Evolutionary conservation across 2,888 invertebrate genomes (phyloP).

Genomic region (Eulithis prunata): DNA sequence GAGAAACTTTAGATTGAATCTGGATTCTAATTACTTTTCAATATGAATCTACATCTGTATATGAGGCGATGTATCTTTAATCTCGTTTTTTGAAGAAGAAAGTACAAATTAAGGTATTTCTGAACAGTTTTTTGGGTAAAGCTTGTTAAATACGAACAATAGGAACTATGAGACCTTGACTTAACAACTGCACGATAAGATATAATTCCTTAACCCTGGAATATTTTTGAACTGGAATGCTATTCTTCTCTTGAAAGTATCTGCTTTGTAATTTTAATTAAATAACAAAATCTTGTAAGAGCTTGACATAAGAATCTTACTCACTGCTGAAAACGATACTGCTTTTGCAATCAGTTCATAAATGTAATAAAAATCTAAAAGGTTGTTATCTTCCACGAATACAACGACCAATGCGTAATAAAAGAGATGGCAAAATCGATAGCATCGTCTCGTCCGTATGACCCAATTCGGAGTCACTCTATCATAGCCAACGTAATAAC

Average conservation of each 20-base stretch:
- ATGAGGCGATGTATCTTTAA: not conserved
- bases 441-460: slow-evolving; percentile 69
- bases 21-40: slow-evolving; percentile 40
- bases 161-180: slow-evolving; percentile 13
- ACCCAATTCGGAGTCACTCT: slow-evolving; percentile 62
- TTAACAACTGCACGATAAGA: slow-evolving; percentile 11
- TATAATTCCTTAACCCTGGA: slow-evolving; percentile 13
- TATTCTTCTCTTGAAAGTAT: slow-evolving; percentile 14
- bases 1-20: slow-evolving; percentile 34
- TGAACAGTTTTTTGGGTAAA: not conserved
- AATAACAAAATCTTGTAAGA: not conserved
- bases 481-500: slow-evolving; percentile 14
- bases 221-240: slow-evolving; percentile 15
- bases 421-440: slow-evolving; percentile 68
- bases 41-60: slow-evolving; percentile 37
- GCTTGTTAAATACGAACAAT: not conserved
- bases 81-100: not conserved
- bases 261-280: slow-evolving; percentile 10
- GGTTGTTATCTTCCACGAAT: not conserved
- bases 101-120: not conserved
- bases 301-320: not conserved
- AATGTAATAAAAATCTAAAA: not conserved
- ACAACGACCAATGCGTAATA: slow-evolving; percentile 52
- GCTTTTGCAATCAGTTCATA: not conserved
- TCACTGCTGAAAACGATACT: not conserved